phyloP scores from a whole-genome alignment of 2,797 vertebrate species.

The Etheostoma nigrum region DNA sequence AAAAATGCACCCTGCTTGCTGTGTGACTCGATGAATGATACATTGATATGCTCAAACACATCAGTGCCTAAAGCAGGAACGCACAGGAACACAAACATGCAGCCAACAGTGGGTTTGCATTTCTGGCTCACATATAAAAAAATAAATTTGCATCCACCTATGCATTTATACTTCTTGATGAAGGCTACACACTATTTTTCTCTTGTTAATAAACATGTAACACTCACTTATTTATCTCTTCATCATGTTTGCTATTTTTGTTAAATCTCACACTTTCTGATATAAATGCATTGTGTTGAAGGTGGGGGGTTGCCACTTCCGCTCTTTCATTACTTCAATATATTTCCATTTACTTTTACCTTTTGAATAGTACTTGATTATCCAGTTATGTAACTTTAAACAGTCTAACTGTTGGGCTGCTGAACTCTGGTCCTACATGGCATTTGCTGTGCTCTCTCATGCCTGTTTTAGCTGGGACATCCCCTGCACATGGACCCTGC shows the following conservation, averaged over 20 bases:
- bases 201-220: neutral
- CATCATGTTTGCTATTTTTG: neutral
- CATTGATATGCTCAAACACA: neutral
- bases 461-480: slow-evolving; percentile 66
- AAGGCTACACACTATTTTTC: neutral
- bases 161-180: neutral
- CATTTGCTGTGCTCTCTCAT: slow-evolving; percentile 30
- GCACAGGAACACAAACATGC: neutral
- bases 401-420: slow-evolving; percentile 34
- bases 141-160: neutral
- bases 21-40: neutral
- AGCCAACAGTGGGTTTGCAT: neutral
- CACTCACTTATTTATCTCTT: neutral
- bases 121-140: neutral
- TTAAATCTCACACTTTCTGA: neutral
- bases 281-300: neutral
- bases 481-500: slow-evolving; percentile 50
- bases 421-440: slow-evolving; percentile 24
- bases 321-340: slow-evolving; percentile 8
- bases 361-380: slow-evolving; percentile 60
- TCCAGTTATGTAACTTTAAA: slow-evolving; percentile 40
- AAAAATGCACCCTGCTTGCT: neutral
- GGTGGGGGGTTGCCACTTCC: slow-evolving; percentile 19
- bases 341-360: slow-evolving; percentile 45
- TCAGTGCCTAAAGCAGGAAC: neutral